These are phyloP conservation scores for Octodonta nipae DNA, from an alignment of 2,888 invertebrate species.

Conservation along the genomic window DNA sequence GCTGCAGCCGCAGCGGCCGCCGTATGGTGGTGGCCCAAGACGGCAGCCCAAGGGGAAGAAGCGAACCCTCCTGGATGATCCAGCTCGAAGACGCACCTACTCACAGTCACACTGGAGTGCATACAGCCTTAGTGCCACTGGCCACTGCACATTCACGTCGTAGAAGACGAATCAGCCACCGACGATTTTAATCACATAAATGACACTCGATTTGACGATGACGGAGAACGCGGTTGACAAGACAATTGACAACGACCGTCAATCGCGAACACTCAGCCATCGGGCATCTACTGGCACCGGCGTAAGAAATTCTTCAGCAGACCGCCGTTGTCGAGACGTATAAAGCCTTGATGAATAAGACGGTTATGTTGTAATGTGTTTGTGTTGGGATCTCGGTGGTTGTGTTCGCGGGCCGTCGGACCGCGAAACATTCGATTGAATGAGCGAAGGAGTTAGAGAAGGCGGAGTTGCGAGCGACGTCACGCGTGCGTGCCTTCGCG, in stretches of 20 bases:
- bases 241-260: no score
- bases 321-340: no score
- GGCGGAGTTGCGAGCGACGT: conserved; percentile 35
- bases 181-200: conserved; percentile 7
- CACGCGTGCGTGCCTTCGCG: conserved; percentile 38
- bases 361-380: no score
- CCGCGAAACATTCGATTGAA: conserved; percentile 20
- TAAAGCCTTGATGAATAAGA: no score
- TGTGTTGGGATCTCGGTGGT: no score
- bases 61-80: conserved; percentile 64
- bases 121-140: conserved; percentile 23
- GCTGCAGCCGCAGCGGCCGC: conserved; percentile 35
- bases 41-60: conserved; percentile 64
- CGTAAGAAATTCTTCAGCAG: no score
- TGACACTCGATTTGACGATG: conserved; percentile 7
- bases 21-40: conserved; percentile 51
- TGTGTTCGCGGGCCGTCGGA: conserved; percentile 46
- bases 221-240: conserved; percentile 41
- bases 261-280: no score
- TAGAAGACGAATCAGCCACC: conserved; percentile 18
- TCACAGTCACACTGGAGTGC: conserved; percentile 31
- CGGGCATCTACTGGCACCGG: no score
- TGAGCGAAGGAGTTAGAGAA: conserved; percentile 33
- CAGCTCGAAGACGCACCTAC: conserved; percentile 38
- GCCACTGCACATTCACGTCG: conserved; percentile 19